Evolutionary conservation across 2,113 vertebrate genomes (phyloP), one percentile per base, ranked within the genome.

Genomic region (Mastomys natalensis): DNA sequence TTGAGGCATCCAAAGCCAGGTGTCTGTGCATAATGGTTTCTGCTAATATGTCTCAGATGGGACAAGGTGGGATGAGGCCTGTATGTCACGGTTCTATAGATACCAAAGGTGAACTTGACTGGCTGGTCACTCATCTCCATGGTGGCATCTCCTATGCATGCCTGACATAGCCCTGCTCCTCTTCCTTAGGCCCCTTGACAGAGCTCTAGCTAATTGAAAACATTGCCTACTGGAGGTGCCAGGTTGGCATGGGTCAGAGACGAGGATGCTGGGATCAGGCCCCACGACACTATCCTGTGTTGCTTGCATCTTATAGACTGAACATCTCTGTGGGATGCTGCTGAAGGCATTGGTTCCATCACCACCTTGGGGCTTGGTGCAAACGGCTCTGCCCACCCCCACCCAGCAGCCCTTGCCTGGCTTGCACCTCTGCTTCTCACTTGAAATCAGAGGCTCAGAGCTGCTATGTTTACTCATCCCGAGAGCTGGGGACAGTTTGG

Each of bases 401-500:
- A 55, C 11, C 66, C 68, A 10, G 7, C 24, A 1, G 2, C 16
- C 0, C 58, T n/a, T 94, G 89, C 73, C 86, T 16, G 51, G 64
- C 72, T 95, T 88, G 26, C 73, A 91, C 55, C 76, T 88, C 22
- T 10, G 60, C 87, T 11, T 95, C 55, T 58, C 80, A 45, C 96
- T 66, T 3, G 88, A 94, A 97, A 88, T 62, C 70, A 1, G 84
- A 93, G 43, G 87, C 94, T 98, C 97, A 81, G 96, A 0, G 0
- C 72, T 95, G 60, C 31, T 66, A 13, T 9, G 26, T 77, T 97
- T 87, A 98, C 93, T 98, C 98, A 98, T 88, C 98, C 60, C 11
- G 97, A 99, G 91, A 99, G 89, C 92, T 37, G 85, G 97, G 93
- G 97, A 96, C 90, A 48, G 91, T 96, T 90, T 96, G 97, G 94